Base-by-base conservation (phyloP, 2,888 invertebrate genomes). In the Drosophila buzzatii region DNA sequence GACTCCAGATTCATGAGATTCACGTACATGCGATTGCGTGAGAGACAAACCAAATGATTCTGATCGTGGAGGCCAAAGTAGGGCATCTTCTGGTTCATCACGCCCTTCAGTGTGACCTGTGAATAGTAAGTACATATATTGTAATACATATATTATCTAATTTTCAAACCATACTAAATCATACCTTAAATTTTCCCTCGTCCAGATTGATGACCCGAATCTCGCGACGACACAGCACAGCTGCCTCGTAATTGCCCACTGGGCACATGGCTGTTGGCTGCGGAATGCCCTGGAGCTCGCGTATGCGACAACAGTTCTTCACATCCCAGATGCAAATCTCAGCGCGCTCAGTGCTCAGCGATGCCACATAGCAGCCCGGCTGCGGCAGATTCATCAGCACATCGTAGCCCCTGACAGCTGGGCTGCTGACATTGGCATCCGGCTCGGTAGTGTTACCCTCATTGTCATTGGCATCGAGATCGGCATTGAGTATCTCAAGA, bases 31-130 rank as follows among this genome's bases (percentile, higher is more conserved):
- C 97, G 94, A 94, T 98, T 98, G 67, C 98, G 94, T 9, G 97
- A 96, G 42, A 98, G 94, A 5, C 97, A 96, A 39, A 98, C 97
- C 59, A 93, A 79, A 91, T 97, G 97, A 58, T 95, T 95, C 58
- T 95, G 93, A 93, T 97, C 97, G 92, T 97, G 97, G 12, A 97
- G 94, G 0, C 97, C 97, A 93, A 96, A 98, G 92, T 95, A 97
- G 66, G 98, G 97, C 97, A 97, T 97, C 93, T 97, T 97, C 92
- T 98, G 97, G 94, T 98, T 98, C 97, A 98, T 97, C 35, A 98
- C 97, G 41, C 97, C 97, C 91, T 97, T 96, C 52, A 97, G 93
- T 45, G 96, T 96, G 14, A 96, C 95, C 86, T 96, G 31, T 0
- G 2, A 39, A n/a, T 1, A 10, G 6, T 18, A 0, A 18, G 5